Conservation (phyloP, 2,797 vertebrate genomes). For the Agapornis canus region DNA sequence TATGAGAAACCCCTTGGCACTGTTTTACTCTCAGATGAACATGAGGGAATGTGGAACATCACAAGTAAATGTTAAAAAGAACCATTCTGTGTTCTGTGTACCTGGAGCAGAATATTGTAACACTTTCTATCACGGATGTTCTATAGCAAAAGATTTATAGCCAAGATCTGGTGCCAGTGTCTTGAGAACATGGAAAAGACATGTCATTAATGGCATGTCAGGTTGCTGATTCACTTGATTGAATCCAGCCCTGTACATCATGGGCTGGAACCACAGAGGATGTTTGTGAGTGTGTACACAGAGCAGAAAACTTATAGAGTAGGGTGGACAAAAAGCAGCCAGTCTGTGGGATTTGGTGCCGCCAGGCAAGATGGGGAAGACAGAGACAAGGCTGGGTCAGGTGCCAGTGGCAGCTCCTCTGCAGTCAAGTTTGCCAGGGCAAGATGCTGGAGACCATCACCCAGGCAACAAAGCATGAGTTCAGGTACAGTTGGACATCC, state of each 20-base stretch:
- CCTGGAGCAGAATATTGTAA: background rate
- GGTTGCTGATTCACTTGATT: background rate
- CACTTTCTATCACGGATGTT: background rate
- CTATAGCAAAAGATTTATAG: background rate
- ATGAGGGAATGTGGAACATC: background rate
- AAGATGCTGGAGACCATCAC: background rate
- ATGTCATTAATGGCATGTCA: rapidly evolving
- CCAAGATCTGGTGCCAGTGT: rapidly evolving
- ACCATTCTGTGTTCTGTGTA: background rate
- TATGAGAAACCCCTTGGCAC: background rate
- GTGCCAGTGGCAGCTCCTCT: rapidly evolving
- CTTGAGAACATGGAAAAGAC: background rate
- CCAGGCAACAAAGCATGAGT: background rate
- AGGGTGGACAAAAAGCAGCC: background rate
- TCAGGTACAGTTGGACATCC: too few species aligned
- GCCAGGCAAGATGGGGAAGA: background rate
- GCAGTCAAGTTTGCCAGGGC: background rate
- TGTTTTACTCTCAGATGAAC: background rate
- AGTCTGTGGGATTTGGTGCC: background rate
- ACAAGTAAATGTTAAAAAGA: background rate
- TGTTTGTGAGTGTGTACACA: background rate
- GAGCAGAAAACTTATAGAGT: background rate
- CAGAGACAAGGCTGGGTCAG: background rate
- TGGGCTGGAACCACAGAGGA: rapidly evolving
- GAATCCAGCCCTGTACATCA: background rate